phyloP scores from a whole-genome alignment of 2,113 vertebrate genomes.

The Tupaia chinensis region DNA sequence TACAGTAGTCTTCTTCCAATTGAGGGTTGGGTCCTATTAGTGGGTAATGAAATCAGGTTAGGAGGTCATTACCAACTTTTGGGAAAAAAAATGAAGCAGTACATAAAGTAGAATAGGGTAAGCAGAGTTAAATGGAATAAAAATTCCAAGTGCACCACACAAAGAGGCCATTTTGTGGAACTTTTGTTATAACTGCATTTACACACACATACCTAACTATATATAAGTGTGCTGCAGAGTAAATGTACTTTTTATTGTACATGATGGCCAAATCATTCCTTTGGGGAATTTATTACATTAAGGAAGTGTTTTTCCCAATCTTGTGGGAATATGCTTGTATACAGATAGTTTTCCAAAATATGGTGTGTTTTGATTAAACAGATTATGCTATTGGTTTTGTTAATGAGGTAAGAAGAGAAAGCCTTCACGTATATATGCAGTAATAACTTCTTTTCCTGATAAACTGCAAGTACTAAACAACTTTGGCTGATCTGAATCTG shows the following conservation, averaged over 20 bases:
- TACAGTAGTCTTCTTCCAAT: slow-evolving; percentile 36
- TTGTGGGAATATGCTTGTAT: neutral
- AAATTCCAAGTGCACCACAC: neutral
- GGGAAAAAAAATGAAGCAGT: neutral
- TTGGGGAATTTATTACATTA: neutral
- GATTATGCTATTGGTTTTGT: neutral
- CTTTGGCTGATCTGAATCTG: neutral
- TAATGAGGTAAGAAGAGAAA: neutral
- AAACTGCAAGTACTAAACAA: neutral
- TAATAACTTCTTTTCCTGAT: neutral
- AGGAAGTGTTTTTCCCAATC: neutral
- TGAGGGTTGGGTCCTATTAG: neutral
- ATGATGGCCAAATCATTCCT: neutral
- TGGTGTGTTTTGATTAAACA: slow-evolving; percentile 9
- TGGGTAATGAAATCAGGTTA: slow-evolving; percentile 62
- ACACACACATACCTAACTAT: neutral
- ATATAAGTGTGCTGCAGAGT: neutral
- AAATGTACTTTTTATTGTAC: slow-evolving; percentile 36
- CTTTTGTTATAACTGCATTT: neutral
- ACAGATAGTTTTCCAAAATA: neutral
- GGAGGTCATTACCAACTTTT: slow-evolving; percentile 38
- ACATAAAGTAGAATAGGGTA: neutral
- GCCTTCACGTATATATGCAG: neutral
- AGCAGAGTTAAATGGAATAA: neutral
- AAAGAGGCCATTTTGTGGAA: neutral